Conservation (phyloP, 2,888 invertebrate genomes). For the Vesta saturnalis region DNA sequence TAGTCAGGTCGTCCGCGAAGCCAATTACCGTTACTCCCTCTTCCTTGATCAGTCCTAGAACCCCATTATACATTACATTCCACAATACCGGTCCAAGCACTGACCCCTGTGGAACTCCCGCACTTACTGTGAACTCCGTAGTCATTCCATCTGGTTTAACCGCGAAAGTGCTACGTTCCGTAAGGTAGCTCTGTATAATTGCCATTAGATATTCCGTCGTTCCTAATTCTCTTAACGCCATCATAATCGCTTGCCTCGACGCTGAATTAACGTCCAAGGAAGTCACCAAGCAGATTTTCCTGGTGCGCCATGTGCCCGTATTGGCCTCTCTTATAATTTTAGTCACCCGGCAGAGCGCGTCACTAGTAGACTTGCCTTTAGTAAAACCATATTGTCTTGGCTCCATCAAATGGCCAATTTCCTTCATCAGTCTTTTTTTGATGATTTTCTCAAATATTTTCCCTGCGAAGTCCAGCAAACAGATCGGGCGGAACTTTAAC, state of each 20-base stretch:
- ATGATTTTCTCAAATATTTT: not conserved
- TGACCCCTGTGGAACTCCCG: slow-evolving; percentile 14
- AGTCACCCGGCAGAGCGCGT: not conserved
- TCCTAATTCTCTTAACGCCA: not conserved
- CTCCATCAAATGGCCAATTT: not conserved
- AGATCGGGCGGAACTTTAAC: not conserved
- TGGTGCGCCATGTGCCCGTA: not conserved
- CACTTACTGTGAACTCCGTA: too few relatives aligned
- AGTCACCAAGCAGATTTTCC: not conserved
- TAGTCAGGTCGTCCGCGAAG: slow-evolving; percentile 17
- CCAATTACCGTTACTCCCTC: slow-evolving; percentile 17
- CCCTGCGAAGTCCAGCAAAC: not conserved
- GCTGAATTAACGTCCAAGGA: not conserved
- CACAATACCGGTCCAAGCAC: slow-evolving; percentile 14
- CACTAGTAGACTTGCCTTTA: not conserved
- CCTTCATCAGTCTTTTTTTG: not conserved
- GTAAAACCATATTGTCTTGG: not conserved
- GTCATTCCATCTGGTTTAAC: not conserved
- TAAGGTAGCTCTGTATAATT: not conserved
- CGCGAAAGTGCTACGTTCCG: not conserved
- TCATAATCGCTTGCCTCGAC: not conserved
- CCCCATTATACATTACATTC: slow-evolving; percentile 9
- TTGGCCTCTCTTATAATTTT: not conserved
- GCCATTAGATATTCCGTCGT: not conserved
- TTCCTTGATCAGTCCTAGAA: slow-evolving; percentile 14